Evolutionary conservation across 2,113 vertebrate genomes (phyloP), one percentile per base, ranked within the genome.

Genomic region (Jaculus jaculus): DNA sequence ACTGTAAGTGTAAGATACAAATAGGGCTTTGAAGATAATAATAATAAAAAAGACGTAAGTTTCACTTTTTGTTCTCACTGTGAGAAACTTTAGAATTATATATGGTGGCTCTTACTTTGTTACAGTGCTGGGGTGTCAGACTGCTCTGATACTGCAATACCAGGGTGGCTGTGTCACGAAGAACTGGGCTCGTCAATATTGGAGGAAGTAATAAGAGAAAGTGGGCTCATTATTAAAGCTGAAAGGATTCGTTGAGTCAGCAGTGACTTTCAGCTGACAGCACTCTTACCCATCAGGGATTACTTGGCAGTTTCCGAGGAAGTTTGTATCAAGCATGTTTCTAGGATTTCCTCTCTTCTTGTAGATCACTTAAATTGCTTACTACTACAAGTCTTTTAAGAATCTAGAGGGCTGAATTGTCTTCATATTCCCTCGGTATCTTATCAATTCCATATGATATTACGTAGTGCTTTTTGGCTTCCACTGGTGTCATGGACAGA

Each of bases 171-270:
- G 42, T 47, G 42, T 47, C 42, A 47, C 42, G 42, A 47, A 68
- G 51, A 42, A 89, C 17, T 71, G 69, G 71, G 73, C 54, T 65
- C 60, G 20, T 47, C n/a, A 81, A 37, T 39, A 24, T n/a, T 84
- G 61, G 81, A 95, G 8, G 47, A 63, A 73, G 82, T 95, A 83
- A 16, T 88, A 81, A 72, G 63, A 95, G 80, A 75, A 92, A 92
- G 71, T 88, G 72, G 42, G 15, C 23, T 74, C 71, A 15, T 68
- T 61, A 58, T 51, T 73, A 68, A 84, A 69, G 47, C 79, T 73
- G 32, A 73, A 32, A 87, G 74, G 28, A 75, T 79, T 93, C 37
- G n/a, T 32, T 90, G 80, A 68, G 9, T 74, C 85, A 72, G 65
- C 11, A 23, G 11, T 81, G n/a, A 21, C 79, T 91, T 88, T 82